Evolutionary conservation across 2,888 invertebrate species (phyloP), one percentile per base, ranked within the genome.

Genomic region (Lasioglossum malachurum): DNA sequence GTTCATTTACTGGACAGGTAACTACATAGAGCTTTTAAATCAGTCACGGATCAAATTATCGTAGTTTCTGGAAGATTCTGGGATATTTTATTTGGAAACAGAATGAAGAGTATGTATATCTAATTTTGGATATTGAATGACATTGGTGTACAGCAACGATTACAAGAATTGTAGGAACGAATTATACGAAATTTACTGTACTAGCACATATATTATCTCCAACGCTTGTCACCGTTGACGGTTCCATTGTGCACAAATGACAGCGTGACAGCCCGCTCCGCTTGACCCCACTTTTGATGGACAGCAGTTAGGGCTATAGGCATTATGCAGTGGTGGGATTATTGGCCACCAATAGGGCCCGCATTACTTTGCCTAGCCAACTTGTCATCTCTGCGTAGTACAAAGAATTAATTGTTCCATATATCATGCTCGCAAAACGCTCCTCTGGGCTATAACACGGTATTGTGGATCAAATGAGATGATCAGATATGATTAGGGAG

Each of bases 211-310:
- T 64, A 64, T 64, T 64, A 64, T 64, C 64, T 31, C 31, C 7
- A 64, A 31, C 64, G 27, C 31, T 64, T 64, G 64, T 64, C 64
- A 64, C 27, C 64, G 64, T 64, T 31, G 31, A 64, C 16, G 57
- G 64, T 64, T 64, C 31, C 31, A 64, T 31, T 16, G 64, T 64
- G 31, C 64, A 64, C 16, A 19, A 64, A 64, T 64, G 64, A 64
- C 64, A 64, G 64, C 64, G 31, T 31, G 64, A 31, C 64, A 64
- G 64, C 31, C 64, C 31, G 31, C 31, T 64, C 64, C 41, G 74
- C 31, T 44, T 74, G 74, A 19, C 35, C 46, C 31, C 27, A 74
- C 74, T 46, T 74, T 31, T 64, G 64, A 64, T 64, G 64, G 31
- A 64, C 64, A 64, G 64, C 64, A 64, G 64, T 64, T 64, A 8